phyloP scores from a whole-genome alignment of 2,113 vertebrate genomes.

The Verasper variegatus region DNA sequence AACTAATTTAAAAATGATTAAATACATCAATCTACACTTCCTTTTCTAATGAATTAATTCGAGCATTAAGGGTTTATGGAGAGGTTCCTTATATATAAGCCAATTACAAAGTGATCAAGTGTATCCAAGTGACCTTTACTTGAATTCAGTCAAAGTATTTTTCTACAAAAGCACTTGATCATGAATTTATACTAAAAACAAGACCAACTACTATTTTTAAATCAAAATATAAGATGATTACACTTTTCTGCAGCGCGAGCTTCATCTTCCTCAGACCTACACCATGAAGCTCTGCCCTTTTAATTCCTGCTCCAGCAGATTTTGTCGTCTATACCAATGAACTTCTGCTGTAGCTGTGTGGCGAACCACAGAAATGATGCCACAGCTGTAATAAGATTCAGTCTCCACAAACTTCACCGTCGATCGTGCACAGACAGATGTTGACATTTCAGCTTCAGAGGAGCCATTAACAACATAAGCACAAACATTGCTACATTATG shows the following conservation, averaged over 20 bases:
- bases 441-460: slow-evolving; percentile 3
- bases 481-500: background rate
- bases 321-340: slow-evolving; percentile 40
- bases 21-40: too few relatives aligned
- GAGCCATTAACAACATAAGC: slow-evolving; percentile 11
- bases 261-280: slow-evolving; percentile 47
- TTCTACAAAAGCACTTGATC: too few relatives aligned
- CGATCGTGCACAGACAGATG: background rate
- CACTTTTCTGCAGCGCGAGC: slow-evolving; percentile 22
- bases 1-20: too few relatives aligned
- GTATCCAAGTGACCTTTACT: too few relatives aligned
- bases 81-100: too few relatives aligned
- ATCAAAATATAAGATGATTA: too few relatives aligned
- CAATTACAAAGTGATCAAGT: too few relatives aligned
- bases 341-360: slow-evolving; percentile 30
- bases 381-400: slow-evolving; percentile 38
- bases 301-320: slow-evolving; percentile 58
- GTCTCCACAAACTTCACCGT: background rate
- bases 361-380: slow-evolving; percentile 32
- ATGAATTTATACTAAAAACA: too few relatives aligned
- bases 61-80: too few relatives aligned
- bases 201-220: too few relatives aligned
- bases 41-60: too few relatives aligned
- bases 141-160: too few relatives aligned
- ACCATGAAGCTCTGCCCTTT: slow-evolving; percentile 58